These are phyloP conservation scores for Amphiduros pacificus DNA, from an alignment of 2,888 invertebrate species.

Conservation along the genomic window DNA sequence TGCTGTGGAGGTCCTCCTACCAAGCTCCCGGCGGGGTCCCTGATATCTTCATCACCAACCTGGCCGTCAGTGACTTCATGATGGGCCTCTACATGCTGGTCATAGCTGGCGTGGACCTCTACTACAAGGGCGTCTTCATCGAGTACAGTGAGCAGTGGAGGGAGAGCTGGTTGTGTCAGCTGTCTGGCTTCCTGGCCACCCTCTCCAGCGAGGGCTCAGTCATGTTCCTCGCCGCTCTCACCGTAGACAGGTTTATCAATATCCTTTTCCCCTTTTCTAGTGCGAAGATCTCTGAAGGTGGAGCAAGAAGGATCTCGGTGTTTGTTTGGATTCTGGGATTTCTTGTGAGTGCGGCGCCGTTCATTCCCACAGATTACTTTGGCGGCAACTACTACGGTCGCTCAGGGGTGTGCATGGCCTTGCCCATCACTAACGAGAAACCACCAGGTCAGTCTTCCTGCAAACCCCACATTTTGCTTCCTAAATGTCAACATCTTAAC, in stretches of 20 bases:
- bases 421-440: neutral
- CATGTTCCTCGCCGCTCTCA: neutral
- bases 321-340: neutral
- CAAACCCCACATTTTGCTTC: too few relatives aligned
- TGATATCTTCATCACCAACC: neutral
- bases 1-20: neutral
- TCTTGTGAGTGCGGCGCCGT: neutral
- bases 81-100: neutral
- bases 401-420: neutral
- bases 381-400: neutral
- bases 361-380: neutral
- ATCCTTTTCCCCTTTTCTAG: neutral
- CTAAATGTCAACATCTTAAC: too few relatives aligned
- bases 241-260: neutral
- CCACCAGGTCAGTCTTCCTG: neutral
- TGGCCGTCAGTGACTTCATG: neutral
- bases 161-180: neutral
- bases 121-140: neutral
- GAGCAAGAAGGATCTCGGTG: neutral
- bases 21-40: neutral
- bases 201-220: neutral
- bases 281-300: neutral
- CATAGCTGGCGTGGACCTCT: neutral
- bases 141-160: neutral
- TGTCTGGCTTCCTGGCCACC: neutral